Evolutionary conservation across 2,113 vertebrate genomes (phyloP).

Genomic region (Festucalex cinctus): DNA sequence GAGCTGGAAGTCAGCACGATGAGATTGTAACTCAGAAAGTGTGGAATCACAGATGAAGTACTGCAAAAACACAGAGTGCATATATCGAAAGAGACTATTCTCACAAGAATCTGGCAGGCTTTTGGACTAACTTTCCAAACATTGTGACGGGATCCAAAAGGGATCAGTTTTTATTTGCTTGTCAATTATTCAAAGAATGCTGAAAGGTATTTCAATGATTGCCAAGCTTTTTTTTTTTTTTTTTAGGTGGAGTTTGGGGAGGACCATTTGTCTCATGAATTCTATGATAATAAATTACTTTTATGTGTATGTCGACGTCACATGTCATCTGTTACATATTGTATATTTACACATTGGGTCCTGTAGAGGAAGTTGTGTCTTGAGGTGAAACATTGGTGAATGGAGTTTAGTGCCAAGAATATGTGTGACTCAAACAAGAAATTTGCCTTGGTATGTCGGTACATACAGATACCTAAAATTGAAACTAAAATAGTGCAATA

Average conservation of each 20-base stretch:
- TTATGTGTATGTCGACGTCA: neutral
- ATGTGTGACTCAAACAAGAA: neutral
- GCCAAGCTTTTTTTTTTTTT: neutral
- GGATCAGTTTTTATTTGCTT: neutral
- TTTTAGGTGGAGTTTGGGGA: neutral
- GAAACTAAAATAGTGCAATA: too few species aligned
- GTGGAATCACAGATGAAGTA: neutral
- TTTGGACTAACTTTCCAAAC: neutral
- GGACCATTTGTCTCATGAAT: neutral
- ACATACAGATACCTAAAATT: neutral
- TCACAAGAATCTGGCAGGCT: neutral
- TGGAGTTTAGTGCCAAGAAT: neutral
- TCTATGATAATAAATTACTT: neutral
- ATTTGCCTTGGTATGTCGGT: neutral
- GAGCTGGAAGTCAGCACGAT: conserved; percentile 24
- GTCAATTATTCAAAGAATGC: neutral
- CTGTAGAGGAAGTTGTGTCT: neutral
- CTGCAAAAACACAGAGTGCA: neutral
- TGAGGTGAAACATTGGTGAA: neutral
- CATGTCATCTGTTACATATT: neutral
- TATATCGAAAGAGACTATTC: neutral
- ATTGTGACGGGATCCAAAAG: neutral
- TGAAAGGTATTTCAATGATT: neutral
- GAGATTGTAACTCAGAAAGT: conserved; percentile 21
- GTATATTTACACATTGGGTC: neutral